phyloP scores from a whole-genome alignment of 2,113 vertebrate species.

The Centropus bengalensis region DNA sequence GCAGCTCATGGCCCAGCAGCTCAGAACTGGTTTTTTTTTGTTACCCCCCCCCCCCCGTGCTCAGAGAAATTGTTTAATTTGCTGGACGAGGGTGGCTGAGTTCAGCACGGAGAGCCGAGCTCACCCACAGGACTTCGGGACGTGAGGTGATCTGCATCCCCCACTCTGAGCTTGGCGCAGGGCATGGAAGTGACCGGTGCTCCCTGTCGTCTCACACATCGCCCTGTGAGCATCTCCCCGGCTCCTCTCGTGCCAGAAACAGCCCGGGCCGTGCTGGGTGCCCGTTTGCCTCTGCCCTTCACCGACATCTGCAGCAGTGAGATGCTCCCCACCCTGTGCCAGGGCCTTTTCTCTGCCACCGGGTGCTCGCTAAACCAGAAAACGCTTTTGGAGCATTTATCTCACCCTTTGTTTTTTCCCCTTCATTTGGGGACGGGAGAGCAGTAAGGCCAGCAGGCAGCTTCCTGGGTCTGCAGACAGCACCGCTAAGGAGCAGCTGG shows the following conservation, averaged over 20 bases:
- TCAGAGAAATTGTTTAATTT: neutral
- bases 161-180: accelerated
- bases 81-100: neutral
- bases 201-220: neutral
- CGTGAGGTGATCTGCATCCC: neutral
- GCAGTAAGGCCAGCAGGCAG: neutral
- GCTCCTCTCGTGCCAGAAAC: neutral
- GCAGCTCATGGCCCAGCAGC: neutral
- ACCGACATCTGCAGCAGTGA: neutral
- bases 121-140: neutral
- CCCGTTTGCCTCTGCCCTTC: neutral
- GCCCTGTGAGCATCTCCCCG: neutral
- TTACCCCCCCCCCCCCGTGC: accelerated
- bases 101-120: neutral
- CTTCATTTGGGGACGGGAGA: neutral
- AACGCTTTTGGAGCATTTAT: neutral
- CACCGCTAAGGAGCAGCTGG: neutral
- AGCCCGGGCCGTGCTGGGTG: neutral
- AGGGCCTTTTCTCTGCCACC: neutral
- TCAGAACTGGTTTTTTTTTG: neutral
- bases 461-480: neutral
- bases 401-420: neutral
- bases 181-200: neutral
- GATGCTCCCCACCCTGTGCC: neutral
- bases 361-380: neutral